A percentile compares a stretch with the other conserved stretches of the same genome.
These are phyloP conservation scores for Augochlora pura DNA, from an alignment of 1,140 invertebrate species.

Conservation along the genomic window DNA sequence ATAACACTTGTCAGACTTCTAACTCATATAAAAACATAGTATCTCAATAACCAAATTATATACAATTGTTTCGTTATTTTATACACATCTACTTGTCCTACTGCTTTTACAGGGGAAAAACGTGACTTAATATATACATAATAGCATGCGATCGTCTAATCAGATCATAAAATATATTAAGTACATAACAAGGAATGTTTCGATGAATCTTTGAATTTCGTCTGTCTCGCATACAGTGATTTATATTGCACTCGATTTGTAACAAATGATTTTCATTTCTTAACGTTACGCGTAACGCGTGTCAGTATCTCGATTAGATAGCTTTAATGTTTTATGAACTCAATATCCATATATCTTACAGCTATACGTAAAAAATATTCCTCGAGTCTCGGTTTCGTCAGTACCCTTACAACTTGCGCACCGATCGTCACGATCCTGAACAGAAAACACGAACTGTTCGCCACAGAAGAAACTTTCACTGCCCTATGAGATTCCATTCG, in stretches of 20 bases:
- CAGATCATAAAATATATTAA: constrained; percentile 65
- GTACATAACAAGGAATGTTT: constrained; percentile 68
- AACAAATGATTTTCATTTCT: neutral
- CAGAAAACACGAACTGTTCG: constrained; percentile 1
- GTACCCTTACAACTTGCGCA: neutral
- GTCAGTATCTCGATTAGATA: constrained; percentile 25
- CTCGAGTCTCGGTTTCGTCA: constrained; percentile 1
- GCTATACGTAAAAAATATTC: neutral
- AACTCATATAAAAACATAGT: constrained; percentile 33
- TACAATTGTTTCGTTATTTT: constrained; percentile 45
- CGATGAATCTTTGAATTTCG: constrained; percentile 32
- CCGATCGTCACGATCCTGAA: constrained; percentile 12
- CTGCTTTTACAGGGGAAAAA: constrained; percentile 29
- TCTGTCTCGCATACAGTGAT: constrained; percentile 24
- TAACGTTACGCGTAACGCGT: constrained; percentile 3
- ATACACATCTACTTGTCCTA: constrained; percentile 41
- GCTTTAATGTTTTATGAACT: neutral
- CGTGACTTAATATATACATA: constrained; percentile 42
- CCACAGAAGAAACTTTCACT: constrained; percentile 6
- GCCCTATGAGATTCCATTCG: constrained; percentile 74
- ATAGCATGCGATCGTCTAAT: constrained; percentile 31
- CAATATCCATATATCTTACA: neutral
- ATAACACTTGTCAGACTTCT: constrained; percentile 30
- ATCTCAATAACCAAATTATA: constrained; percentile 47
- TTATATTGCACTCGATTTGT: constrained; percentile 3